Evolutionary conservation across 2,888 invertebrate species (phyloP).

Genomic region (Sepioteuthis lessoniana): DNA sequence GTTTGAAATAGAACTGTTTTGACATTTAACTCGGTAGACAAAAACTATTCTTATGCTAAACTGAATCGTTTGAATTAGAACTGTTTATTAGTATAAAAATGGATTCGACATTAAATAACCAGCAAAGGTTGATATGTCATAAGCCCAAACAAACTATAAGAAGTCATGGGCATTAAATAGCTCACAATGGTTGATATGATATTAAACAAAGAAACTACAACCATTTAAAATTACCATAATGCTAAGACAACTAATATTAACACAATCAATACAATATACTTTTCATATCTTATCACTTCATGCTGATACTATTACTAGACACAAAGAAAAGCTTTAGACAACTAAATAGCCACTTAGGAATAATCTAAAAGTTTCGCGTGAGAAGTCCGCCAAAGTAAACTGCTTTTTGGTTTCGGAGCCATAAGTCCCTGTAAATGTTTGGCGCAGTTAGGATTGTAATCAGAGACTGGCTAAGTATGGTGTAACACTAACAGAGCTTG

Average conservation of each 20-base stretch:
- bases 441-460: neutral
- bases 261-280: neutral
- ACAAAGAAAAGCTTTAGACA: neutral
- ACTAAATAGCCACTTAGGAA: neutral
- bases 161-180: too few species aligned
- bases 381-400: neutral
- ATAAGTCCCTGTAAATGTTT: neutral
- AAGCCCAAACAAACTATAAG: too few species aligned
- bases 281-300: neutral
- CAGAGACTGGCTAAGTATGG: neutral
- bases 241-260: neutral
- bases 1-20: too few species aligned
- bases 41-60: too few species aligned
- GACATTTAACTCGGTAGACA: too few species aligned
- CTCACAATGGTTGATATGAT: too few species aligned
- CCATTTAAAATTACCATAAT: neutral
- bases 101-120: too few species aligned
- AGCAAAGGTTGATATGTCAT: too few species aligned
- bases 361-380: neutral
- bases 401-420: neutral
- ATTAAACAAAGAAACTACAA: too few species aligned
- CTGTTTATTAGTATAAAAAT: too few species aligned
- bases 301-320: neutral
- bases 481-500: neutral
- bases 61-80: too few species aligned